Base-by-base conservation (phyloP, 2,113 vertebrate species). In the Leptodactylus fuscus region DNA sequence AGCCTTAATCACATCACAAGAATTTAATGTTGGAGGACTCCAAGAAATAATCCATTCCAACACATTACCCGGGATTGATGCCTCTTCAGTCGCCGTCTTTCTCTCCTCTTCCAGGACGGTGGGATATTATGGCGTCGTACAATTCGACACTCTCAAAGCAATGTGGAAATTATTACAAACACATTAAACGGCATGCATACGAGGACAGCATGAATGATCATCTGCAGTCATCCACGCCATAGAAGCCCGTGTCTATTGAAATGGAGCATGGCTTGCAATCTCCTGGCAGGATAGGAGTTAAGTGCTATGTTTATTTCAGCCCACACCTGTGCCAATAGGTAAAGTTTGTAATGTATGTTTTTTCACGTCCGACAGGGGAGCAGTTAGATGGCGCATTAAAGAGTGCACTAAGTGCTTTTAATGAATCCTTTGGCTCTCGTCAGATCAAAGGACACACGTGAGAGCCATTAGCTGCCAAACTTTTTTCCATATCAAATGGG, bases 341-440 rank as follows among this genome's bases (percentile, higher is more conserved):
- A 81, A 81, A 67, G 58, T 81, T 81, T 81, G 13, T 49, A 81
- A 81, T 69, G 46, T 65, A 81, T 67, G 15, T 32, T 16, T 69
- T 48, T 81, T 81, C 41, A 48, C 60, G 8, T 69, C 27, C 79
- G 69, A 65, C 79, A 6, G 60, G 60, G 79, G 60, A 81, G 79
- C 60, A 29, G 58, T 81, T 29, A 81, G 58, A 81, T 67, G 60
- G 79, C 79, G 44, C 60, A 81, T 81, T 81, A 49, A 81, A 48
- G 60, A 69, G 58, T 81, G 24, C n/a, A 60, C 79, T 81, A 81
- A 81, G 79, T 81, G 79, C 58, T 69, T 81, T 67, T 81, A 81
- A 81, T 81, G 55, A 81, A 69, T 81, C 44, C 79, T 69, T 22
- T n/a, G 58, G 24, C 27, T 67, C 60, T 69, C 44, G 20, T 81